Base-by-base conservation (phyloP, 2,797 vertebrate genomes). In the Phataginus tetradactyla region DNA sequence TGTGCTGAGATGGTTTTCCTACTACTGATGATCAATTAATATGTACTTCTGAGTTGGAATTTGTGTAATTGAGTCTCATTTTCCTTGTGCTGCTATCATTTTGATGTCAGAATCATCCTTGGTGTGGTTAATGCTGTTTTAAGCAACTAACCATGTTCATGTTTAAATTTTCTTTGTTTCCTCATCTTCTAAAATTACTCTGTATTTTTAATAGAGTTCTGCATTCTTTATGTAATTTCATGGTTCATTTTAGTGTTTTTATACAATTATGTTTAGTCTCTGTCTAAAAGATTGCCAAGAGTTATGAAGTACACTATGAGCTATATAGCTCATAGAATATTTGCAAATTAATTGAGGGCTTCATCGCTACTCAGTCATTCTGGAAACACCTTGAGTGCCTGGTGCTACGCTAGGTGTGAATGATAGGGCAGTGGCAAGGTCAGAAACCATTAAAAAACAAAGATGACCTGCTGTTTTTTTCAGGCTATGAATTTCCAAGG, bases 401-500 rank as follows among this genome's bases (percentile, higher is more conserved):
- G 18, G 64, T 34, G n/a, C 42, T 15, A 7, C 37, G 21, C 7
- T 6, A 21, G 34, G 5, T 57, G 6, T 42, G 45, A 68, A 32
- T 25, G 29, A 9, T 14, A 61, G 57, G 25, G 14, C 29, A 74
- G 0, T 32, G 72, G 14, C 18, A 42, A 21, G 20, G 64, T 45
- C 20, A 34, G 63, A 45, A 63, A 84, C 18, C 29, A 3, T 13
- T 45, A 25, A 77, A 64, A 45, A 45, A 45, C 45, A 45, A 45
- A 45, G 45, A 63, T 72, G 42, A 88, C 64, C 45, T 53, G 5
- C 57, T 96, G 72, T 94, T 92, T 94, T 75, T 91, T 98, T 32
- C 97, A 99, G 99, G 99, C 99, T 78, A 98, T 99, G 98, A 99
- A 99, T 98, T 99, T 99, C 98, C 99, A 99, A 98, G 99, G 99